Evolutionary conservation across 37 sponge, comb jelly and placozoan species (phyloP).

Genomic region (Spongilla lacustris): DNA sequence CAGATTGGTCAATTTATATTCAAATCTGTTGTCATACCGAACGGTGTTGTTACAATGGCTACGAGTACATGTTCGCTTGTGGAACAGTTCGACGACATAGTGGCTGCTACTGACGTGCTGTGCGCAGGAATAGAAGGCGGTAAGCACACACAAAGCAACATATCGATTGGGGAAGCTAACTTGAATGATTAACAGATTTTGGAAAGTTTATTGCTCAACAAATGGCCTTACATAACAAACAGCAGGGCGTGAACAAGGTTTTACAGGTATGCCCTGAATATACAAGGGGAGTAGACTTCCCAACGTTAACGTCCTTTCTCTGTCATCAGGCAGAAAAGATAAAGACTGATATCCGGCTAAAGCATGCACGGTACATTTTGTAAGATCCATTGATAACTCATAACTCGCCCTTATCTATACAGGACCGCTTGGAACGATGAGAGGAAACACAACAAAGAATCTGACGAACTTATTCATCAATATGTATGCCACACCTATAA

Average conservation of each 20-base stretch:
- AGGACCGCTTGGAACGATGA: background rate
- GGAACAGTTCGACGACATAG: constrained; percentile 47
- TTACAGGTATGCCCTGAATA: constrained; percentile 22
- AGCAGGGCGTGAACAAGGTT: background rate
- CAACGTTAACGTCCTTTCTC: background rate
- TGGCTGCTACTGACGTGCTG: constrained; percentile 33
- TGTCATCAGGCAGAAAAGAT: constrained; percentile 45
- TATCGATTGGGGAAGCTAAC: no score
- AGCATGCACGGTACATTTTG: constrained; percentile 55
- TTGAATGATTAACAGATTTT: constrained; percentile 20
- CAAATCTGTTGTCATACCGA: no score
- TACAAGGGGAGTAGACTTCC: no score
- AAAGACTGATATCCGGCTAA: constrained; percentile 68
- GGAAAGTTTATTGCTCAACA: constrained; percentile 34
- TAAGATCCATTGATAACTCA: constrained; percentile 10
- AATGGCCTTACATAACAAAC: constrained; percentile 9
- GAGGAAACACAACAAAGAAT: background rate
- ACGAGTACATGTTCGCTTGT: constrained; percentile 23
- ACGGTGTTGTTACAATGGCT: background rate
- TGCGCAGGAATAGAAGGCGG: constrained; percentile 46
- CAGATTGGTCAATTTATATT: background rate
- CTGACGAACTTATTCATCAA: background rate
- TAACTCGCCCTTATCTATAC: background rate
- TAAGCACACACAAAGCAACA: constrained; percentile 21
- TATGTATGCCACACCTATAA: background rate